Conservation (phyloP, 2,113 vertebrate genomes). For the Reinhardtius hippoglossoides region DNA sequence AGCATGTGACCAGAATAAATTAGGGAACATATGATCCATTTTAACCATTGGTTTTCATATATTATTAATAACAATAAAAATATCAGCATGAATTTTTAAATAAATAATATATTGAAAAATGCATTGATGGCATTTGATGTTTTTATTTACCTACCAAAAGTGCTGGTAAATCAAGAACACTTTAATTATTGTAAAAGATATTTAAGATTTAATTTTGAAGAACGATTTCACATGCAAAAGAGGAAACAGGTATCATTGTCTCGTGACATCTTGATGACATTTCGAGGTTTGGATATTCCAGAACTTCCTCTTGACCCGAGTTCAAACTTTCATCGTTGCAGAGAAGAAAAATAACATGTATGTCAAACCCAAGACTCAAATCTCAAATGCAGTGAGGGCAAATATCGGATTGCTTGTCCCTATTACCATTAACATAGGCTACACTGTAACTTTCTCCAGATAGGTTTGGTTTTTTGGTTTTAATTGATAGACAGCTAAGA, state of each 20-base stretch:
- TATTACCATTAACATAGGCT: no score
- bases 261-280: neutral
- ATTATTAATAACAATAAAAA: neutral
- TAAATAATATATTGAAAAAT: neutral
- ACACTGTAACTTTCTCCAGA: no score
- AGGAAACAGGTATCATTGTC: slow-evolving; percentile 13
- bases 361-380: neutral
- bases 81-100: neutral
- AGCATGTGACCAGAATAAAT: slow-evolving; percentile 13
- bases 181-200: neutral
- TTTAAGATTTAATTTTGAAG: neutral
- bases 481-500: no score
- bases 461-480: no score
- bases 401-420: neutral
- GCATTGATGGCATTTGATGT: neutral
- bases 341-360: neutral
- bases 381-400: neutral
- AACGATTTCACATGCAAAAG: neutral
- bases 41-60: neutral
- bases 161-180: neutral
- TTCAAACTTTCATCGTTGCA: neutral
- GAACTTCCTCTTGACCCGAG: slow-evolving; percentile 16
- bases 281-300: slow-evolving; percentile 24
- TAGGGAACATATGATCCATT: slow-evolving; percentile 8
- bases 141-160: neutral